Conservation (phyloP, 2,888 invertebrate genomes). For the Acleris holmiana region DNA sequence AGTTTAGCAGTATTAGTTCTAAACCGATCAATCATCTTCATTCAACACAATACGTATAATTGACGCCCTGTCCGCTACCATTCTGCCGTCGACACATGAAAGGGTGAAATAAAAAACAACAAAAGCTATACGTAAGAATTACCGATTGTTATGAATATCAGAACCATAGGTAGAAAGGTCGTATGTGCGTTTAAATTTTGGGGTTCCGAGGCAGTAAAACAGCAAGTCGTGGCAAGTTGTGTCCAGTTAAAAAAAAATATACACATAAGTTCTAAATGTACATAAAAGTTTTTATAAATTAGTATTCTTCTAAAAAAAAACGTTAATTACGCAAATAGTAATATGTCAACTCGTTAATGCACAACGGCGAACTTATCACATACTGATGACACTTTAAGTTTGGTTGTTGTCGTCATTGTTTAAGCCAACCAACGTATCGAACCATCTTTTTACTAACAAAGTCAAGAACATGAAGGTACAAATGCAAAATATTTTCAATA, state of each 20-base stretch:
- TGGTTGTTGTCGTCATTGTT: no score
- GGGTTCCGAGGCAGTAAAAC: slow-evolving; percentile 14
- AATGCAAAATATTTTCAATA: no score
- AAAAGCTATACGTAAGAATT: slow-evolving; percentile 69
- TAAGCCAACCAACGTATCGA: no score
- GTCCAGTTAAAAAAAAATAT: background rate
- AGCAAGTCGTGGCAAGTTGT: no score
- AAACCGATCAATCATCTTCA: slow-evolving; percentile 34
- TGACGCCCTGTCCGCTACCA: slow-evolving; percentile 67
- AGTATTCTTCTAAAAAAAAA: no score
- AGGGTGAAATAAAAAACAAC: slow-evolving; percentile 65
- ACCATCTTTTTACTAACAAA: no score
- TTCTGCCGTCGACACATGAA: slow-evolving; percentile 58
- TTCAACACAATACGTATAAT: slow-evolving; percentile 60
- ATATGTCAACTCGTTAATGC: no score
- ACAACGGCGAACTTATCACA: no score
- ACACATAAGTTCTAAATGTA: background rate
- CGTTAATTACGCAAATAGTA: no score
- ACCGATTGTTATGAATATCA: slow-evolving; percentile 67
- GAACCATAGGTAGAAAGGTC: slow-evolving; percentile 6
- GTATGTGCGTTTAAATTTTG: slow-evolving; percentile 20
- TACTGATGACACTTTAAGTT: no score
- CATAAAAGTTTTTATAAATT: background rate
- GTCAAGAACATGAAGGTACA: no score
- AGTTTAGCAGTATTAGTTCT: slow-evolving; percentile 18